Conservation (phyloP, 2,113 vertebrate species). For the Notothenia coriiceps region DNA sequence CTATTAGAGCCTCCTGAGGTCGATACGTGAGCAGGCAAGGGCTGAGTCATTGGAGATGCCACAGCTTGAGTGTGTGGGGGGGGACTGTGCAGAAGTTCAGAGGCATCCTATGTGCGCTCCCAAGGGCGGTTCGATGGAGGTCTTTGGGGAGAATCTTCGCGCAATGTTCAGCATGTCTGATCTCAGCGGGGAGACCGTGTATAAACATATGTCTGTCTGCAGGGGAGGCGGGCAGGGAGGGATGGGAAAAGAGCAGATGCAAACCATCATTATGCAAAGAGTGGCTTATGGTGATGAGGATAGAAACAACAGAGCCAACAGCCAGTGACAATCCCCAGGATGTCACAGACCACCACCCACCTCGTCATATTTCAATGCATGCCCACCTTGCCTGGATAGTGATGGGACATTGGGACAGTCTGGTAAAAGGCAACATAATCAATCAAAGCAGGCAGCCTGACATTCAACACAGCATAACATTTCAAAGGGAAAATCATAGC, state of each 20-base stretch:
- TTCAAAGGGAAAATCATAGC: conserved; percentile 71
- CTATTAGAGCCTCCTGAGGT: conserved; percentile 46
- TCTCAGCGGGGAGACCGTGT: conserved; percentile 72
- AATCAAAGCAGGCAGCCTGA: conserved; percentile 77
- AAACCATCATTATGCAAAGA: conserved; percentile 56
- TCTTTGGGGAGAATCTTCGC: conserved; percentile 58
- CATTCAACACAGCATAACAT: conserved; percentile 72
- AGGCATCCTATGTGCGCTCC: conserved; percentile 38
- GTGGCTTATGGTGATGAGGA: conserved; percentile 46
- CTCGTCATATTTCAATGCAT: conserved; percentile 44
- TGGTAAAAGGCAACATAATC: conserved; percentile 80
- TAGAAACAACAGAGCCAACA: conserved; percentile 41
- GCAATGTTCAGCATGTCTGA: conserved; percentile 56
- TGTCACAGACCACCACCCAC: conserved; percentile 58
- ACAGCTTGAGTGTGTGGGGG: conserved; percentile 23
- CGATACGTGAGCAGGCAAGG: conserved; percentile 32
- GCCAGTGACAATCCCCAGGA: conserved; percentile 52
- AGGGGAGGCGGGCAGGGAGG: conserved; percentile 40
- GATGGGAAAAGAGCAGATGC: conserved; percentile 40
- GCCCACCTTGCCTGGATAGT: conserved; percentile 53
- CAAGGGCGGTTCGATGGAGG: conserved; percentile 44
- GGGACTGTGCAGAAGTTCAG: conserved; percentile 58
- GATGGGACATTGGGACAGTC: conserved; percentile 66
- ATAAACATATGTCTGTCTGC: conserved; percentile 69
- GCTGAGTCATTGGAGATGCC: conserved; percentile 50